Base-by-base conservation (phyloP, 2,797 vertebrate genomes). In the Luscinia luscinia region DNA sequence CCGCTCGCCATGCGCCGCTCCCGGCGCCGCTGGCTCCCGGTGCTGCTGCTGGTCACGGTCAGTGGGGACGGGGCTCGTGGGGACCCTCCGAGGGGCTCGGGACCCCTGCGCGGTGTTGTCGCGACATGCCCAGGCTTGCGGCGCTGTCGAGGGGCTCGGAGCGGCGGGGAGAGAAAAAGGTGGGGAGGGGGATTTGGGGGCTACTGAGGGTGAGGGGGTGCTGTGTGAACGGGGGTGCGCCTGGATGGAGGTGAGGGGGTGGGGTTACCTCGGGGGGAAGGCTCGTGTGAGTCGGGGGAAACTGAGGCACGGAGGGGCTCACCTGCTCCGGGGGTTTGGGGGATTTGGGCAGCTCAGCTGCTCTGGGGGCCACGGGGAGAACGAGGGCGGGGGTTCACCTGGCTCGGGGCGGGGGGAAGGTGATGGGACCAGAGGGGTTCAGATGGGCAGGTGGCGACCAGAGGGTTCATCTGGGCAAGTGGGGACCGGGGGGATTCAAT, bases 61-160 rank as follows among this genome's bases (percentile, higher is more conserved):
- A 22, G 91, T 55, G 85, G 43, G 63, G 18, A 2, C 15, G n/a
- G 16, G 77, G 4, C 12, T n/a, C 11, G 2, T 3, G 49, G 62
- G 61, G 62, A 59, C 15, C 12, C 38, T 18, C 38, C 22, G 3
- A 27, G 24, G 15, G 45, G 11, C 7, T 12, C 7, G 21, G 20
- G 23, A 14, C 0, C 45, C 12, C 20, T 4, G 14, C 13, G 12
- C 49, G 59, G 8, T 6, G 85, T 1, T 20, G 46, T 14, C 40
- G 83, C n/a, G 75, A 21, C 93, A 81, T 88, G 93, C 32, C 79
- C 79, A 16, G 93, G 2, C 93, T 88, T 85, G 90, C 19, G n/a
- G 70, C 79, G 66, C 69, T 38, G 38, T 11, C 10, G 38, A 38
- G 38, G 38, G 38, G 38, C 38, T 38, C 38, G 38, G 38, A 38